Evolutionary conservation across 1,140 invertebrate genomes (phyloP).

Genomic region (Plutomurus gul): DNA sequence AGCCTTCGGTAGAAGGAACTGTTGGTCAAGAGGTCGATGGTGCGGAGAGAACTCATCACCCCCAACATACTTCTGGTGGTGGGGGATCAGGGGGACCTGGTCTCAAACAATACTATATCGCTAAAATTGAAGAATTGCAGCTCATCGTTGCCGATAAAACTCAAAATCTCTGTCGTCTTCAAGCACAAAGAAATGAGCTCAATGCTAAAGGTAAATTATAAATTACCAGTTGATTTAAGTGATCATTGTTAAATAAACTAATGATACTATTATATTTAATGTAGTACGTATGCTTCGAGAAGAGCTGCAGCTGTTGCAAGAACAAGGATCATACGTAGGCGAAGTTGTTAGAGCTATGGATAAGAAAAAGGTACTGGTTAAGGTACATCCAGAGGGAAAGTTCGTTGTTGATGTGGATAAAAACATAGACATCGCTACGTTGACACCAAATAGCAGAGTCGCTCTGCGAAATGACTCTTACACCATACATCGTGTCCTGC

Average conservation of each 20-base stretch:
- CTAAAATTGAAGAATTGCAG: conserved; percentile 96
- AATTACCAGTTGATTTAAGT: too few species aligned
- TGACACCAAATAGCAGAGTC: conserved; percentile 96
- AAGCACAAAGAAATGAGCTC: conserved; percentile 98
- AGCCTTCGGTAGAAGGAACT: conserved; percentile 13
- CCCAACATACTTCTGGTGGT: conserved; percentile 26
- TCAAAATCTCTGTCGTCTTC: conserved; percentile 94
- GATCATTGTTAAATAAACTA: too few species aligned
- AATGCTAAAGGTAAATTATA: conserved; percentile 88
- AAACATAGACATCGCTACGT: conserved; percentile 98
- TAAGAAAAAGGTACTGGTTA: conserved; percentile 99
- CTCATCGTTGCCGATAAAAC: conserved; percentile 95
- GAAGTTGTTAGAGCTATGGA: conserved; percentile 99
- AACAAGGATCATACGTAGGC: conserved; percentile 99
- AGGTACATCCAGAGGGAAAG: conserved; percentile 99
- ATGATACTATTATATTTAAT: conserved; percentile 44
- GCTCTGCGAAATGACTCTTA: conserved; percentile 98
- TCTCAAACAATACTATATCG: conserved; percentile 91
- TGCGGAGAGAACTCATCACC: conserved; percentile 4
- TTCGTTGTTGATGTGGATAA: conserved; percentile 99
- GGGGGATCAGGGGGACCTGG: conserved; percentile 60
- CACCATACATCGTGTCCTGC: conserved; percentile 97
- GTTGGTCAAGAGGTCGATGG: conserved; percentile 28
- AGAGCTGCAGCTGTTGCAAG: conserved; percentile 95
- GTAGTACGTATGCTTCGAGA: conserved; percentile 95